Evolutionary conservation across 2,888 invertebrate species (phyloP), one percentile per base, ranked within the genome.

Genomic region (Embidobia sp.): DNA sequence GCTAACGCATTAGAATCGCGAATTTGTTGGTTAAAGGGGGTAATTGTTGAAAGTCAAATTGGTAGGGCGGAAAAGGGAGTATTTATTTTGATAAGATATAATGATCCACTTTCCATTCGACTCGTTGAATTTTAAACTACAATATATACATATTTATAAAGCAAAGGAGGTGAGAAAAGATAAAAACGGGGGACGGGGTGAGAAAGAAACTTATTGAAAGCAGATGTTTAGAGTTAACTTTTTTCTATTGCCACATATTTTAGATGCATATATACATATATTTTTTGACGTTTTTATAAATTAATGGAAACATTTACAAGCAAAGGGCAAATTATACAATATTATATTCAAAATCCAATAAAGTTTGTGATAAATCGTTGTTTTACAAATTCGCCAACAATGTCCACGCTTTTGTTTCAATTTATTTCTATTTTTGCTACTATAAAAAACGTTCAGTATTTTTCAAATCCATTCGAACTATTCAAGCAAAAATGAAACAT

Each of bases 251-350:
- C 53, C 51, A 63, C 76, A 64, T 57, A 76, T 76, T 75, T 75
- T 75, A 69, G 69, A 69, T 75, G 75, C 67, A 69, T 75, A 75
- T 75, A 69, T 69, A 75, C 69, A 75, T 63, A 69, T 75, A 67
- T 69, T 59, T 75, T 69, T 69, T 69, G 75, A 69, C 16, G 59
- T 75, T 75, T 75, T 69, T 75, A 63, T 69, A 63, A 69, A 75
- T 75, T 67, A 55, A 67, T 44, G 51, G 13, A 70, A 67, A 75
- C 48, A 55, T 75, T 69, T 75, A 67, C 59, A 67, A 67, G 44
- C 46, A 40, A 59, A 40, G 3, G 29, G 61, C 40, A 48, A 66
- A 59, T 73, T 75, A 51, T 48, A 75, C 55, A 67, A 64, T 57
- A 63, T 49, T 66, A 37, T 67, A 74, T 74, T 67, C 61, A 61